A percentile compares a stretch with the other conserved stretches of the same genome.
Evolutionary conservation across 2,797 vertebrate species (phyloP).

Genomic region (Cryptoprocta ferox): DNA sequence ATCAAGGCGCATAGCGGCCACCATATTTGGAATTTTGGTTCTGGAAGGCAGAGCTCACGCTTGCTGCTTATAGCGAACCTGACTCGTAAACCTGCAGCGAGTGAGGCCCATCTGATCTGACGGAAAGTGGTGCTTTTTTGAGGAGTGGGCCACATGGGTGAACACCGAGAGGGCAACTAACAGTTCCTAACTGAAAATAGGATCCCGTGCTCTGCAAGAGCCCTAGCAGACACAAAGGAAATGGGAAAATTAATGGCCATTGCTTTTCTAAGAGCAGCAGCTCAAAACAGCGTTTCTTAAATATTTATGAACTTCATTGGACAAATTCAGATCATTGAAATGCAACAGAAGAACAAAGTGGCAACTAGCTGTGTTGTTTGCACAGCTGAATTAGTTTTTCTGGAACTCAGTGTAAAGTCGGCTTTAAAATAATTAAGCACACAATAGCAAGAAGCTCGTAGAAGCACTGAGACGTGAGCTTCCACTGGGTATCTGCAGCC

Average conservation of each 20-base stretch:
- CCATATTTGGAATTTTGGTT: rapidly evolving
- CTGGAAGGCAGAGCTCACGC: background rate
- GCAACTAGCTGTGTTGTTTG: background rate
- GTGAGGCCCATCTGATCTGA: too few relatives aligned
- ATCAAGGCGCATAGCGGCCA: background rate
- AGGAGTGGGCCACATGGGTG: too few relatives aligned
- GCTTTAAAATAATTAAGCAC: background rate
- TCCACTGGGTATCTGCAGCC: background rate
- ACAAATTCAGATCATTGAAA: background rate
- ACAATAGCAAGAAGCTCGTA: background rate
- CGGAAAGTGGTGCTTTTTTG: too few relatives aligned
- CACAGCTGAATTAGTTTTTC: background rate
- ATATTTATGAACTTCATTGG: slow-evolving; percentile 28
- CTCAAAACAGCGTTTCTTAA: slow-evolving; percentile 23
- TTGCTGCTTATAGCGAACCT: rapidly evolving
- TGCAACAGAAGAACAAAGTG: background rate
- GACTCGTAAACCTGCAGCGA: rapidly evolving
- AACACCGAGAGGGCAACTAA: background rate
- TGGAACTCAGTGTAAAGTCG: background rate
- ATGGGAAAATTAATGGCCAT: background rate
- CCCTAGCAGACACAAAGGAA: slow-evolving; percentile 21
- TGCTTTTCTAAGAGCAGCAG: slow-evolving; percentile 8
- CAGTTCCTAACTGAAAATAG: background rate
- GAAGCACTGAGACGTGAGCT: background rate
- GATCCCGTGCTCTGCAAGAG: background rate